phyloP scores from a whole-genome alignment of 1,140 invertebrate genomes.

The Orius laevigatus region DNA sequence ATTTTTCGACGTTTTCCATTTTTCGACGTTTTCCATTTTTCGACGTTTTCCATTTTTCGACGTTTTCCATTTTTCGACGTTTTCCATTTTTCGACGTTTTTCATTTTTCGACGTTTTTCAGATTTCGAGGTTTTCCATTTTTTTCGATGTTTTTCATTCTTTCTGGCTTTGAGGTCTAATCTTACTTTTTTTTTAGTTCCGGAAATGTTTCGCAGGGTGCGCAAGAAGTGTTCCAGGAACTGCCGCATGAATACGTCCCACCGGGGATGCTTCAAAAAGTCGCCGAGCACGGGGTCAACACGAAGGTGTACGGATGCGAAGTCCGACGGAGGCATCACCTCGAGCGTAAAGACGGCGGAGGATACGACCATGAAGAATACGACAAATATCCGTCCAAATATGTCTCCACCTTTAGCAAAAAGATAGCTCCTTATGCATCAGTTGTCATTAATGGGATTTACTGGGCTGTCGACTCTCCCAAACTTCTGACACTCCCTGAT shows the following conservation, averaged over 20 bases:
- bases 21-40: too few relatives aligned
- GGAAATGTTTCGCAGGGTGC: slow-evolving; percentile 49
- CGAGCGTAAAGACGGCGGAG: slow-evolving; percentile 76
- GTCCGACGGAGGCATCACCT: slow-evolving; percentile 85
- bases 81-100: too few relatives aligned
- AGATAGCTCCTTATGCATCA: slow-evolving; percentile 94
- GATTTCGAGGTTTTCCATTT: too few relatives aligned
- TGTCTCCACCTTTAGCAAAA: slow-evolving; percentile 90
- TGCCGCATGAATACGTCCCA: slow-evolving; percentile 94
- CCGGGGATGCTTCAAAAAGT: slow-evolving; percentile 89
- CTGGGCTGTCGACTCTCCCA: slow-evolving; percentile 93
- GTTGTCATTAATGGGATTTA: slow-evolving; percentile 97
- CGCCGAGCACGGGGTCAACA: slow-evolving; percentile 64
- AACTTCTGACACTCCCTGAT: slow-evolving; percentile 91
- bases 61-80: too few relatives aligned
- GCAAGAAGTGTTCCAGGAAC: slow-evolving; percentile 94
- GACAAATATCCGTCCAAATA: slow-evolving; percentile 84
- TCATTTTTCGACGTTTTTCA: too few relatives aligned
- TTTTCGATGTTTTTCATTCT: too few relatives aligned
- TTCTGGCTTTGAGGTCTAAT: too few relatives aligned
- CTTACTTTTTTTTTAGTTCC: slow-evolving; percentile 16
- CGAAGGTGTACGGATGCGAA: slow-evolving; percentile 65
- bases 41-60: too few relatives aligned
- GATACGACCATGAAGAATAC: slow-evolving; percentile 83
- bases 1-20: too few relatives aligned